Base-by-base conservation (phyloP, 2,888 invertebrate genomes). In the Polydrusus cervinus region DNA sequence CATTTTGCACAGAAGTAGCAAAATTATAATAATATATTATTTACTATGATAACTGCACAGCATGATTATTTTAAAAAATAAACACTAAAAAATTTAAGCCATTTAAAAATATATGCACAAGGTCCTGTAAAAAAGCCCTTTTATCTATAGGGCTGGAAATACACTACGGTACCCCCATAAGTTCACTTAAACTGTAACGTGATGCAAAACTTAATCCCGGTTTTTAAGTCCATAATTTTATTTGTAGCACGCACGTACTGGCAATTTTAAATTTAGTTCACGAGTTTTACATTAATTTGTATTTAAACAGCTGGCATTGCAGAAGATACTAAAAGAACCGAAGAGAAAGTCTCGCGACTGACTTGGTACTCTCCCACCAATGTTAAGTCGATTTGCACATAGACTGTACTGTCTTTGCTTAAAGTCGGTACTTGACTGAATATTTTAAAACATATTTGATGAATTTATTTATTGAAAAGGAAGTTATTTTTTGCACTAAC, bases 321-420 rank as follows among this genome's bases (percentile, higher is more conserved):
- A 68, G 74, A 69, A 55, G 69, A 68, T 38, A 57, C 55, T 62
- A 45, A 74, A 34, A 62, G 73, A n/a, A 68, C 73, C n/a, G 34
- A 73, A 74, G 74, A 74, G 74, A 74, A 74, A 74, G 74, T 74
- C 43, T 45, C 53, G 16, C 40, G 57, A 67, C 30, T 43, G 53
- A 49, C n/a, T n/a, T n/a, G n/a, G 73, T 55, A 47, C 67, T 68
- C 74, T 69, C 74, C 74, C 74, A 74, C 74, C 74, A 69, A 67
- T 14, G n/a, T 34, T 40, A 66, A 73, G 38, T 60, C 40, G 69
- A 64, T 64, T 74, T 69, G 74, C 74, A 62, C 62, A 67, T 51
- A 43, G 62, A n/a, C 7, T 18, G 73, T 60, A 61, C 45, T 38
- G 57, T 73, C 67, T 40, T 14, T 45, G 40, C 20, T 30, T 67